Evolutionary conservation across 2,888 invertebrate species (phyloP), one percentile per base, ranked within the genome.

Genomic region (Ochropleura leucogaster): DNA sequence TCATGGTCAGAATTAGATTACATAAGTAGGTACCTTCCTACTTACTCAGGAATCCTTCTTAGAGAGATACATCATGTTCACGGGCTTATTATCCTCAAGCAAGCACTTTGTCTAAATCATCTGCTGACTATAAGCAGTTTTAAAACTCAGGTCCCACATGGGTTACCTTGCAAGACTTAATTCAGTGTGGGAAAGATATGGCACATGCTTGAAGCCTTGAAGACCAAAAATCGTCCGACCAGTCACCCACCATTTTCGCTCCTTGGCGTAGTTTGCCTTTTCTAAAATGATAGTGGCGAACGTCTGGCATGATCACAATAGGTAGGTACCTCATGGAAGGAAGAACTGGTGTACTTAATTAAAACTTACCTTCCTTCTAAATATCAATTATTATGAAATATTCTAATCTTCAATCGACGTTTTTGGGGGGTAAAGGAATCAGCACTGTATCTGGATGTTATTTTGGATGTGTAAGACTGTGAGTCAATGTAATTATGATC

Each of bases 401-500:
- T 20, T 16, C 42, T 51, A 49, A 53, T 20, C 40, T n/a, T 46
- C 46, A 68, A 6, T 67, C n/a, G 3, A 46, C 46, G 9, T 20
- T 70, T 70, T 70, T 51, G 4, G 18, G 53, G 44, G 7, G 10
- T 30, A 14, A 71, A 30, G 30, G n/a, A 40, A 46, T 71, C 46
- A n/a, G 16, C 53, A 20, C 16, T 40, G 66, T 44, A 12, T 47
- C 46, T 62, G 47, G 10, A 40, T 47, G 6, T 9, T 57, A 70
- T 42, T 70, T 20, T 14, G 40, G 40, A 18, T 14, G 0, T 47
- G 20, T 47, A 42, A 9, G 57, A 44, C 7, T 42, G 47, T 20
- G 57, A 44, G 16, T 70, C 70, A 70, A 55, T 18, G 46, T 47
- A n/a, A 46, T 53, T 55, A 71, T 55, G 60, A 62, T 18, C 62